A percentile compares a stretch with the other conserved stretches of the same genome.
Evolutionary conservation across 2,888 invertebrate species (phyloP).

Genomic region (Tenodera sinensis): DNA sequence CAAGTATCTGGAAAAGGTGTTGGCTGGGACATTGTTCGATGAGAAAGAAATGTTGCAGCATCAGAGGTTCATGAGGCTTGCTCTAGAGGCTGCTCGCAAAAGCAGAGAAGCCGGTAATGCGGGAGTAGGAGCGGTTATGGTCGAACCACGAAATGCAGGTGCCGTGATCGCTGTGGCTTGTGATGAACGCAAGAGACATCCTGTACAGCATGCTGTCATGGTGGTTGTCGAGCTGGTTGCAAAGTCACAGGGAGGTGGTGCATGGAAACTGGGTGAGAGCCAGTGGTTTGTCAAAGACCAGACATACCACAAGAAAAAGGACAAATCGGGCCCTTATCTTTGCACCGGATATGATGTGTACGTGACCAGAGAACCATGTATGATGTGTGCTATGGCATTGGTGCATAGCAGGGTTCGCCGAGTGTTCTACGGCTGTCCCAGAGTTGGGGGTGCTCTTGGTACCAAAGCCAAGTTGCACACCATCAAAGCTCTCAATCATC

Average conservation of each 20-base stretch:
- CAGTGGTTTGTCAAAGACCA: not conserved
- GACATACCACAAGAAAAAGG: not conserved
- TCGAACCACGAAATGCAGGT: conserved; percentile 62
- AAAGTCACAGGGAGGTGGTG: conserved; percentile 74
- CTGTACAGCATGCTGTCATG: conserved; percentile 81
- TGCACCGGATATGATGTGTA: conserved; percentile 88
- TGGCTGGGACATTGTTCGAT: conserved; percentile 59
- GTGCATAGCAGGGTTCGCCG: conserved; percentile 82
- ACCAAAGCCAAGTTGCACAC: conserved; percentile 72
- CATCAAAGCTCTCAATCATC: conserved; percentile 80
- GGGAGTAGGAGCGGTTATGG: conserved; percentile 57
- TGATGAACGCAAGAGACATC: conserved; percentile 55
- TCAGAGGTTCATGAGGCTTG: conserved; percentile 55
- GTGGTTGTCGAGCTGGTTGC: conserved; percentile 83
- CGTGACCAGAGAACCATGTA: conserved; percentile 80
- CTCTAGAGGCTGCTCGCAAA: conserved; percentile 48
- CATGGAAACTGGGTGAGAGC: conserved; percentile 48
- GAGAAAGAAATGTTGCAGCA: conserved; percentile 53
- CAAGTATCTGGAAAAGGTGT: conserved; percentile 64
- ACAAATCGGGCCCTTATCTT: conserved; percentile 53
- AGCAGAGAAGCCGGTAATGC: conserved; percentile 11
- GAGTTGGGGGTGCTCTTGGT: conserved; percentile 64
- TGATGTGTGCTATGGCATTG: conserved; percentile 94
- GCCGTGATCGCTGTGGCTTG: conserved; percentile 65
- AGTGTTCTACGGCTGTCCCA: conserved; percentile 67